phyloP scores from a whole-genome alignment of 2,888 invertebrate genomes.

The Euphydryas editha region DNA sequence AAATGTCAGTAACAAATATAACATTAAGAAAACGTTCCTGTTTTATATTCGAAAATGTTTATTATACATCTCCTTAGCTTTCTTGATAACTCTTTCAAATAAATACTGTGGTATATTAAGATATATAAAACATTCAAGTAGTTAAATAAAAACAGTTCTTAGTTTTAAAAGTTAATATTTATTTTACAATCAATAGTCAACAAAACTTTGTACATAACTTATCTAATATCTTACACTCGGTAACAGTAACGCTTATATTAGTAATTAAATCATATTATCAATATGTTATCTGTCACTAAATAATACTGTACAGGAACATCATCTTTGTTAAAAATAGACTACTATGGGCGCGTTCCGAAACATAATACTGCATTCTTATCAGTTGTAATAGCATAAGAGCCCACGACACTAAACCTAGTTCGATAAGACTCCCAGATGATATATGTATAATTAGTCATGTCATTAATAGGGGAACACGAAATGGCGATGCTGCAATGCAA shows the following conservation, averaged over 20 bases:
- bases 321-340: slow-evolving; percentile 51
- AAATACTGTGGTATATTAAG: not conserved
- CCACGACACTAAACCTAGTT: no score
- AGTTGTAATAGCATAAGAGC: no score
- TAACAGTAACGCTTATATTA: slow-evolving; percentile 34
- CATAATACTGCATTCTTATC: no score
- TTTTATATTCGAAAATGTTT: not conserved
- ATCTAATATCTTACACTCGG: slow-evolving; percentile 46
- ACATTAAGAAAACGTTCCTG: not conserved
- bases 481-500: no score
- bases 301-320: slow-evolving; percentile 77
- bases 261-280: slow-evolving; percentile 37
- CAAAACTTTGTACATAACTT: slow-evolving; percentile 65
- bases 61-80: not conserved
- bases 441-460: no score
- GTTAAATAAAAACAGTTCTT: slow-evolving; percentile 17
- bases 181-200: slow-evolving; percentile 51
- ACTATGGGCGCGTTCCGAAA: not conserved
- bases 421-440: no score
- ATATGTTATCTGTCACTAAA: slow-evolving; percentile 44
- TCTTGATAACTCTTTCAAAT: not conserved
- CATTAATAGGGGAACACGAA: no score
- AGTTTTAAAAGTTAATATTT: slow-evolving; percentile 41
- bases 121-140: not conserved
- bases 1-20: no score